Percentiles rank a stretch among this genome's conserved stretches.
Evolutionary conservation across 2,888 invertebrate genomes (phyloP).

Genomic region (Eurois occulta): DNA sequence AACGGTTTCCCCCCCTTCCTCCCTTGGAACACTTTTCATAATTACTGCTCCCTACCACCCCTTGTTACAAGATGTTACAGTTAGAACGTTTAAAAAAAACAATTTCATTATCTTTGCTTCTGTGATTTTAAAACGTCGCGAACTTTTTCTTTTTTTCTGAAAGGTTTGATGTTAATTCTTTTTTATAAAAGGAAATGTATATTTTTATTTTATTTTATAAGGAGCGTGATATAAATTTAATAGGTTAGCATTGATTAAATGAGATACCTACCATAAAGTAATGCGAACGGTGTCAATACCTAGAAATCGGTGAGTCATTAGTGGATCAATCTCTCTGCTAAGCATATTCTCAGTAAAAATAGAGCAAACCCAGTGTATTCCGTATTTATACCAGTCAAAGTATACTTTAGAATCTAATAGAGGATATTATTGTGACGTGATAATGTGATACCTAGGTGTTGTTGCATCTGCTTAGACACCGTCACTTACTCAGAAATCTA

Average conservation of each 20-base stretch:
- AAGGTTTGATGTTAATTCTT: background rate
- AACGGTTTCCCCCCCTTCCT: constrained; percentile 80
- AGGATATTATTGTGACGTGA: background rate
- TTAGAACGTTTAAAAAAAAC: constrained; percentile 75
- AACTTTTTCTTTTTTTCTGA: constrained; percentile 37
- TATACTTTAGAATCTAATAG: background rate
- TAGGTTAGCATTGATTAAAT: background rate
- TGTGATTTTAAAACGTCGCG: constrained; percentile 61
- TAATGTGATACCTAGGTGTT: background rate
- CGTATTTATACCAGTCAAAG: background rate
- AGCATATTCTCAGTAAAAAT: constrained; percentile 5
- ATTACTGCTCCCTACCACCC: constrained; percentile 82
- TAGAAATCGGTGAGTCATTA: constrained; percentile 34
- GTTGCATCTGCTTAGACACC: background rate
- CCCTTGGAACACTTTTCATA: constrained; percentile 89
- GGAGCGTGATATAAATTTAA: too few species aligned
- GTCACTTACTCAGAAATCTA: background rate
- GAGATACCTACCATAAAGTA: background rate
- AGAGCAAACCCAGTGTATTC: constrained; percentile 8
- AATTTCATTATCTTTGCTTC: constrained; percentile 75
- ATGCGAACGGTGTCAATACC: background rate
- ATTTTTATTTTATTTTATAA: background rate
- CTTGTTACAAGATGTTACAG: constrained; percentile 88
- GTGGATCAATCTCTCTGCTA: constrained; percentile 2
- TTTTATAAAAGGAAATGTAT: background rate